Evolutionary conservation across 2,113 vertebrate species (phyloP).

Genomic region (Cercopithecus mona): DNA sequence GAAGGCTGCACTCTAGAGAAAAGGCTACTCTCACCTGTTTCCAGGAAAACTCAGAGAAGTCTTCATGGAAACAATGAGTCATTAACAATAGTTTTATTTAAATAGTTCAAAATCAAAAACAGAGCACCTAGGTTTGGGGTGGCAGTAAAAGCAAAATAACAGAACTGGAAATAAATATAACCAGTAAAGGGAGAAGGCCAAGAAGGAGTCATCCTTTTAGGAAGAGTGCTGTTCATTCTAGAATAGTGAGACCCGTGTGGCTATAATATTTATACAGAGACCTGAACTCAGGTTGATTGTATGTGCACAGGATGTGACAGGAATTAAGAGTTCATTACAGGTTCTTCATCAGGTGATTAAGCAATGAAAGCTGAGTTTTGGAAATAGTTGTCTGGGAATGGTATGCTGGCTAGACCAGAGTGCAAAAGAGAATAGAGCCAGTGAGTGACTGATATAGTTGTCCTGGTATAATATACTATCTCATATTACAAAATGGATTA

Average conservation of each 20-base stretch:
- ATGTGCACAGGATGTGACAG: neutral
- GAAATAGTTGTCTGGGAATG: neutral
- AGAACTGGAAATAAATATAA: neutral
- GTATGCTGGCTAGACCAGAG: neutral
- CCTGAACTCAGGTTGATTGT: neutral
- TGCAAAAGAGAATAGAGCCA: neutral
- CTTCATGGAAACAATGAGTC: neutral
- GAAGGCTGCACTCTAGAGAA: neutral
- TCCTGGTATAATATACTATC: neutral
- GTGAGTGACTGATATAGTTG: neutral
- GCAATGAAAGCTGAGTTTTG: neutral
- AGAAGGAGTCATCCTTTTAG: neutral
- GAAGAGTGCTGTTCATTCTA: neutral
- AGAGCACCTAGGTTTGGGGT: neutral
- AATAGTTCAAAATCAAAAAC: neutral
- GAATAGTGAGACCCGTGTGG: neutral
- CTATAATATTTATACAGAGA: neutral
- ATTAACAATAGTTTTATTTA: neutral
- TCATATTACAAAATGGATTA: neutral
- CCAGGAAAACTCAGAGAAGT: neutral
- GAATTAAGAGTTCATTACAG: neutral
- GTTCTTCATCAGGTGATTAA: neutral
- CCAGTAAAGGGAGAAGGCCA: neutral
- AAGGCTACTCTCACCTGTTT: neutral
- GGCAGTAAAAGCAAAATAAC: neutral